Base-by-base conservation (phyloP, 2,113 vertebrate genomes). In the Morone chrysops region DNA sequence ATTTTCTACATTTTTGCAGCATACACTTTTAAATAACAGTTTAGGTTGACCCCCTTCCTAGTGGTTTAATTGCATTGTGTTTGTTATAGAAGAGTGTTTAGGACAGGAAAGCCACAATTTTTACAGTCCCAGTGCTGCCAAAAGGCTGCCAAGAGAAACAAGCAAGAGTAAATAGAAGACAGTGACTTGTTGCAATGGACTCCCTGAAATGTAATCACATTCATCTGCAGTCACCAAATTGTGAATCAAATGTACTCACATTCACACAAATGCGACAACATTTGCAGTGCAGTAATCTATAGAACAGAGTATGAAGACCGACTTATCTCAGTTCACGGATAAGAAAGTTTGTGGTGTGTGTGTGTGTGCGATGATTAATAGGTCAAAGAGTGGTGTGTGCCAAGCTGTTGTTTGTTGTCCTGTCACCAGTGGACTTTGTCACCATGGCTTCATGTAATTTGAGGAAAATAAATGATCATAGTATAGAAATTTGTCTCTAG, bases 401-500 rank as follows among this genome's bases (percentile, higher is more conserved):
- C 69, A 70, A 81, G 77, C 81, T 83, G 86, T 86, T 93, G 83
- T 92, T 90, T 90, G 90, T 88, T 93, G 89, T 90, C 70, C 88
- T 82, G 31, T 90, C 87, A 84, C 48, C 14, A 3, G 36, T 84
- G 90, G 92, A 94, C 94, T 94, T 94, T 94, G 90, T 59, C 69
- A 54, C 65, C 2, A 2, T 72, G 81, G 83, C 65, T 87, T 85
- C 17, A 70, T 85, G 82, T 80, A 61, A 78, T 81, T 87, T 83
- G 41, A 60, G 14, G 48, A 94, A 8, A 22, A 54, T 20, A 8
- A 78, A 77, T 60, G 54, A 53, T 59, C 36, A 18, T 53, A 40
- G 31, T 38, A 63, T 22, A 41, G 13, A 47, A 8, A 25, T 16
- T 14, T 25, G 14, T 65, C 13, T 76, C 51, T n/a, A 59, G 61